A percentile compares a stretch with the other conserved stretches of the same genome.
Conservation (phyloP, 2,113 vertebrate species). For the Brachypodius melanocephalos region DNA sequence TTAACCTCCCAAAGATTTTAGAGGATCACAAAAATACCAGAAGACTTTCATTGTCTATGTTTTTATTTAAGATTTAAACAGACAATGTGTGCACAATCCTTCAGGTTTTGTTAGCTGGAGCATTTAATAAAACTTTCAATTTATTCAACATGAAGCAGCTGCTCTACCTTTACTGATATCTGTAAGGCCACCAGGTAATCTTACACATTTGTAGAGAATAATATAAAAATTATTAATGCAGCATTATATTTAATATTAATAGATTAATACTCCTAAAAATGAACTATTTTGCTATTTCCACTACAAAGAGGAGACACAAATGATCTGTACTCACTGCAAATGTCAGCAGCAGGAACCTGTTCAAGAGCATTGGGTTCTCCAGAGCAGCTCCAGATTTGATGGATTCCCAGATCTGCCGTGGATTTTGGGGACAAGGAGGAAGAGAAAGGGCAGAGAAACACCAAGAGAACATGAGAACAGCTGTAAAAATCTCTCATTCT, state of each 20-base stretch:
- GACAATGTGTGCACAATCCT: background rate
- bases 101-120: background rate
- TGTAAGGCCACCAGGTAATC: background rate
- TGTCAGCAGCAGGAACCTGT: slow-evolving; percentile 91
- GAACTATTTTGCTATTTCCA: background rate
- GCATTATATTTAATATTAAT: background rate
- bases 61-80: background rate
- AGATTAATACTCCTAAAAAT: background rate
- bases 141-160: background rate
- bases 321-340: slow-evolving; percentile 84
- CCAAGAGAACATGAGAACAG: background rate
- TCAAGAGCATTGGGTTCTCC: slow-evolving; percentile 85
- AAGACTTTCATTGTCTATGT: background rate
- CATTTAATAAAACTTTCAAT: background rate
- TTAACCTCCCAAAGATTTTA: background rate
- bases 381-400: slow-evolving; percentile 86
- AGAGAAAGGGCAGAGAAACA: background rate
- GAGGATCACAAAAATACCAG: background rate
- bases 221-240: background rate
- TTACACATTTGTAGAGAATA: background rate
- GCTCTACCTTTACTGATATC: background rate
- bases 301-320: background rate
- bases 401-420: slow-evolving; percentile 87
- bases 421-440: background rate
- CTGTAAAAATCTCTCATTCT: background rate